Percentiles rank a stretch among this genome's conserved stretches.
These are phyloP conservation scores for Orgyia antiqua DNA, from an alignment of 2,888 invertebrate genomes.

Conservation along the genomic window DNA sequence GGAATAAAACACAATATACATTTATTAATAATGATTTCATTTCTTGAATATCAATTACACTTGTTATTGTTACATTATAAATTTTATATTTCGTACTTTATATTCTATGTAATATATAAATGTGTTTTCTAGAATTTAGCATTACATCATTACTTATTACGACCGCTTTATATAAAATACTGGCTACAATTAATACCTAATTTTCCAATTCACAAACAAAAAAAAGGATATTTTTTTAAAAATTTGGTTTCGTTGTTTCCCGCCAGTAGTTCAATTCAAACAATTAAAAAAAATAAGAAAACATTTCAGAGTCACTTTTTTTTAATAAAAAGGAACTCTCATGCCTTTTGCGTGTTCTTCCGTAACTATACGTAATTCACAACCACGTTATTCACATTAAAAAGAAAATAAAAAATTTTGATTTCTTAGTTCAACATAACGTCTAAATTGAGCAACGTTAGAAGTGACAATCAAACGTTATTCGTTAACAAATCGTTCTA, in stretches of 20 bases:
- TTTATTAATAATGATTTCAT: conserved; percentile 68
- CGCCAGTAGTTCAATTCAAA: conserved; percentile 29
- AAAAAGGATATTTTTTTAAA: conserved; percentile 4
- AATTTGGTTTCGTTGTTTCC: conserved; percentile 32
- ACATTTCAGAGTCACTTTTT: conserved; percentile 50
- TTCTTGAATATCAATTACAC: conserved; percentile 70
- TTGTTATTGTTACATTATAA: conserved; percentile 63
- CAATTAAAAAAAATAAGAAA: conserved; percentile 30
- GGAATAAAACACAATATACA: conserved; percentile 36
- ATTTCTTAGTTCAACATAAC: conserved; percentile 40
- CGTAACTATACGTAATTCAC: conserved; percentile 62
- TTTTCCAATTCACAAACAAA: background rate
- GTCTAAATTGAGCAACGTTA: conserved; percentile 68
- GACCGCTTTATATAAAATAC: conserved; percentile 16
- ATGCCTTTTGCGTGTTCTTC: conserved; percentile 30
- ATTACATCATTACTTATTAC: conserved; percentile 22
- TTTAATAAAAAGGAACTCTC: conserved; percentile 53
- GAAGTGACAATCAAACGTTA: conserved; percentile 69
- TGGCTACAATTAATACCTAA: conserved; percentile 1
- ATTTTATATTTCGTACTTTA: conserved; percentile 51
- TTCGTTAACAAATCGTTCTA: conserved; percentile 32
- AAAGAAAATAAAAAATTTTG: conserved; percentile 31
- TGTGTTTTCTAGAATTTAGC: conserved; percentile 37
- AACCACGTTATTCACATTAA: conserved; percentile 53
- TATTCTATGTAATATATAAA: conserved; percentile 45